A percentile compares a stretch with the other conserved stretches of the same genome.
Evolutionary conservation across 2,113 vertebrate genomes (phyloP).

Genomic region (Hippocampus comes): DNA sequence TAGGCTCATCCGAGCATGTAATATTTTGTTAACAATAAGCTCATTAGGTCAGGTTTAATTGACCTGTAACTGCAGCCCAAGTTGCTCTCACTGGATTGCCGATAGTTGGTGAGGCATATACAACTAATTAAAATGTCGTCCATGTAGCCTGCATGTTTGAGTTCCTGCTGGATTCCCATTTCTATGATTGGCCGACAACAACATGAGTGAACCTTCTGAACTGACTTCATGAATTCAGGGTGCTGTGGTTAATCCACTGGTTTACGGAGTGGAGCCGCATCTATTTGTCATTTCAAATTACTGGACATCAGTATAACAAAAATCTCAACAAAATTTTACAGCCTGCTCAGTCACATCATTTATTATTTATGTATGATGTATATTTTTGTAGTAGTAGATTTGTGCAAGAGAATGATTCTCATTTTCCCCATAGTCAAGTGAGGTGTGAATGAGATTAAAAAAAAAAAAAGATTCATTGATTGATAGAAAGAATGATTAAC

Average conservation of each 20-base stretch:
- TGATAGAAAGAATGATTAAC: no score
- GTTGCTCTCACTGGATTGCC: conserved; percentile 34
- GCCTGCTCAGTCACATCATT: background rate
- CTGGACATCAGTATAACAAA: no score
- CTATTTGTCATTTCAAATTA: conserved; percentile 1
- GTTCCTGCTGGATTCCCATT: conserved; percentile 13
- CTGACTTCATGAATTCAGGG: conserved; percentile 25
- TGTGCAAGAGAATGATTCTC: background rate
- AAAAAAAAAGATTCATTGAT: no score
- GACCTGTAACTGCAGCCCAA: conserved; percentile 13
- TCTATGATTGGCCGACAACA: conserved; percentile 7
- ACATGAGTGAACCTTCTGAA: background rate
- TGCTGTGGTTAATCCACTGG: conserved; percentile 30
- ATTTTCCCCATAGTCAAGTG: background rate
- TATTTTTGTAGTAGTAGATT: background rate
- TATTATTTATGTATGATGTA: background rate
- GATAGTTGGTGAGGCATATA: conserved; percentile 26
- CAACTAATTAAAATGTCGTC: conserved; percentile 32
- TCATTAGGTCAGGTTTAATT: conserved; percentile 24
- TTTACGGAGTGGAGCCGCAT: conserved; percentile 16
- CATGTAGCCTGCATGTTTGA: conserved; percentile 6
- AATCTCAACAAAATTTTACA: background rate
- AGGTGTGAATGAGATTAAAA: no score
- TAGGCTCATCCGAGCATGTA: conserved; percentile 1
- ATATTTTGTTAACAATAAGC: conserved; percentile 43